Percentiles rank a stretch among this genome's conserved stretches.
phyloP scores from a whole-genome alignment of 2,113 vertebrate genomes.

The Myotis davidii region DNA sequence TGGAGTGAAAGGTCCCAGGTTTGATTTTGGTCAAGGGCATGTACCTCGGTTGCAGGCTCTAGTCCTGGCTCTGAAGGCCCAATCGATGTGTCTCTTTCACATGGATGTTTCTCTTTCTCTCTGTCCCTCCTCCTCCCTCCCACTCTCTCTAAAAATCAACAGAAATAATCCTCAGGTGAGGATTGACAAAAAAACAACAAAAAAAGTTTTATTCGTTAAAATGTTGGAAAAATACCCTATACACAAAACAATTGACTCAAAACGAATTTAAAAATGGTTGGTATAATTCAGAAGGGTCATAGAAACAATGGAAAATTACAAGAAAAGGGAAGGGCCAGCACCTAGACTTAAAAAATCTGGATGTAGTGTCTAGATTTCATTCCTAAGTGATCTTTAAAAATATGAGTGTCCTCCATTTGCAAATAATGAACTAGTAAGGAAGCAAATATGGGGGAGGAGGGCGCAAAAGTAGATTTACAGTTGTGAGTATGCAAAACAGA shows the following conservation, averaged over 20 bases:
- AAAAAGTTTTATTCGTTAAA: slow-evolving; percentile 5
- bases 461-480: neutral
- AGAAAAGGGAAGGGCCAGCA: neutral
- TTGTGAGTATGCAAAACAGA: neutral
- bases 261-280: neutral
- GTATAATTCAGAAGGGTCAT: neutral
- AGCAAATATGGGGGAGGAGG: neutral
- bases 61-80: too few species aligned
- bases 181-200: neutral
- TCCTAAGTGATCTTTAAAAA: neutral
- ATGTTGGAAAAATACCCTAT: neutral
- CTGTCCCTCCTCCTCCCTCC: too few species aligned
- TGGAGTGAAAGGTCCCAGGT: too few species aligned
- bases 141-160: too few species aligned
- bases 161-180: too few species aligned
- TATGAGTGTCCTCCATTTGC: neutral
- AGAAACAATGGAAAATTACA: neutral
- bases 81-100: too few species aligned
- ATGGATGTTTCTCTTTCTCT: too few species aligned
- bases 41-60: too few species aligned
- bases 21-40: too few species aligned
- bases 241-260: neutral
- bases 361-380: neutral
- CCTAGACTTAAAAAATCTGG: neutral
- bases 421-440: neutral